A percentile compares a stretch with the other conserved stretches of the same genome.
These are phyloP conservation scores for Prunella himalayana DNA, from an alignment of 2,113 vertebrate genomes.

Conservation along the genomic window DNA sequence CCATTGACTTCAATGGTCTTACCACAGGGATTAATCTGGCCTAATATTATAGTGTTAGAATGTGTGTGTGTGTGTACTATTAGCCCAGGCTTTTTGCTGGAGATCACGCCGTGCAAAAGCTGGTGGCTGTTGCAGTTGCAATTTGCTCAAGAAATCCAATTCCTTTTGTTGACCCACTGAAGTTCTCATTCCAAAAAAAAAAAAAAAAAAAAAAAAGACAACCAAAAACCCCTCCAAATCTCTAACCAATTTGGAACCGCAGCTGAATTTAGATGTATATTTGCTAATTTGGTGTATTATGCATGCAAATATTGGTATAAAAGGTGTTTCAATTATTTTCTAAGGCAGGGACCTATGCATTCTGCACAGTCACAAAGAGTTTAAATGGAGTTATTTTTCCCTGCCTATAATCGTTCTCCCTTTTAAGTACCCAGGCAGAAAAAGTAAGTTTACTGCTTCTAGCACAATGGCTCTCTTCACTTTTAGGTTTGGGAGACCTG, in stretches of 20 bases:
- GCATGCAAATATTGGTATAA: constrained; percentile 82
- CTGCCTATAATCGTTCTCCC: constrained; percentile 94
- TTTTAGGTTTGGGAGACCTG: constrained; percentile 99
- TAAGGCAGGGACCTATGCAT: constrained; percentile 90
- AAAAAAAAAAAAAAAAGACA: not conserved
- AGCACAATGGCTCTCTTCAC: constrained; percentile 99
- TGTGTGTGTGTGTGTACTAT: not conserved
- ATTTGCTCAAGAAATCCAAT: constrained; percentile 60
- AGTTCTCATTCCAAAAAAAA: constrained; percentile 34
- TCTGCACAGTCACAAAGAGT: constrained; percentile 91
- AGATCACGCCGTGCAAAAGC: constrained; percentile 35
- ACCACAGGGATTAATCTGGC: constrained; percentile 50
- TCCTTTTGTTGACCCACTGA: constrained; percentile 67
- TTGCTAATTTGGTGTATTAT: constrained; percentile 80
- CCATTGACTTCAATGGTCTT: constrained; percentile 53
- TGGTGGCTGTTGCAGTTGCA: constrained; percentile 59
- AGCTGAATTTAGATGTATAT: constrained; percentile 76
- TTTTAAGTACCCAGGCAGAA: constrained; percentile 98
- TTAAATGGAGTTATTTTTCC: constrained; percentile 99
- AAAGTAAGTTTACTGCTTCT: constrained; percentile 99
- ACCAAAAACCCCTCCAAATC: not conserved
- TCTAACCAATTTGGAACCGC: constrained; percentile 57
- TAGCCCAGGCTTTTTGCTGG: constrained; percentile 31
- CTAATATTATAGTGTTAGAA: constrained; percentile 35
- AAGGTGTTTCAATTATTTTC: constrained; percentile 85